Evolutionary conservation across 1,140 invertebrate species (phyloP).

Genomic region (Dendrolimus kikuchii): DNA sequence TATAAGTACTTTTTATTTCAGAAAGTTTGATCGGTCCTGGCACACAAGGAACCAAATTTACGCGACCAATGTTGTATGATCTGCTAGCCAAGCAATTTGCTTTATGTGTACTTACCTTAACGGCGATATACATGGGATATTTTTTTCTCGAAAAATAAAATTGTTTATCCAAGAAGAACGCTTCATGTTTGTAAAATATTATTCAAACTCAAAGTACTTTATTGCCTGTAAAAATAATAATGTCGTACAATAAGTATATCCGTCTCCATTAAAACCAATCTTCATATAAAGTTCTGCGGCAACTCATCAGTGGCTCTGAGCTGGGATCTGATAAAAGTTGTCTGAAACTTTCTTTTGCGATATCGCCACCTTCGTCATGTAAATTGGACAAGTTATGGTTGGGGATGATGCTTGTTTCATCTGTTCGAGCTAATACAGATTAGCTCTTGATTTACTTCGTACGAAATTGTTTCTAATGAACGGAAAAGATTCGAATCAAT

Average conservation of each 20-base stretch:
- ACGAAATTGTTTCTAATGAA: slow-evolving; percentile 39
- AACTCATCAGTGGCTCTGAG: slow-evolving; percentile 60
- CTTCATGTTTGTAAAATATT: too few species aligned
- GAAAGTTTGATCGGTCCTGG: too few species aligned
- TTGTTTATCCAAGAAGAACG: too few species aligned
- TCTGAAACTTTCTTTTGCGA: slow-evolving; percentile 60
- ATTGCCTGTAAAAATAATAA: too few species aligned
- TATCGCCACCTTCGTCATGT: slow-evolving; percentile 66
- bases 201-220: too few species aligned
- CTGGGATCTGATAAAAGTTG: slow-evolving; percentile 64
- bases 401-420: slow-evolving; percentile 54
- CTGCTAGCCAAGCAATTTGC: too few species aligned
- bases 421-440: slow-evolving; percentile 41
- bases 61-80: too few species aligned
- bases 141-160: too few species aligned
- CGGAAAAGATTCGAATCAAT: slow-evolving; percentile 17
- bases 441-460: slow-evolving; percentile 52
- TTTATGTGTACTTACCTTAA: too few species aligned
- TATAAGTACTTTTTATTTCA: too few species aligned
- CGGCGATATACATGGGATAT: too few species aligned
- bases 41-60: too few species aligned
- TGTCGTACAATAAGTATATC: slow-evolving; percentile 6
- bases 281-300: slow-evolving; percentile 57
- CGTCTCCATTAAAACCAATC: slow-evolving; percentile 43
- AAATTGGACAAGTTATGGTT: slow-evolving; percentile 62